Percentiles rank a stretch among this genome's conserved stretches.
These are phyloP conservation scores for Poecilia wingei DNA, from an alignment of 2,797 vertebrate genomes.

Conservation along the genomic window DNA sequence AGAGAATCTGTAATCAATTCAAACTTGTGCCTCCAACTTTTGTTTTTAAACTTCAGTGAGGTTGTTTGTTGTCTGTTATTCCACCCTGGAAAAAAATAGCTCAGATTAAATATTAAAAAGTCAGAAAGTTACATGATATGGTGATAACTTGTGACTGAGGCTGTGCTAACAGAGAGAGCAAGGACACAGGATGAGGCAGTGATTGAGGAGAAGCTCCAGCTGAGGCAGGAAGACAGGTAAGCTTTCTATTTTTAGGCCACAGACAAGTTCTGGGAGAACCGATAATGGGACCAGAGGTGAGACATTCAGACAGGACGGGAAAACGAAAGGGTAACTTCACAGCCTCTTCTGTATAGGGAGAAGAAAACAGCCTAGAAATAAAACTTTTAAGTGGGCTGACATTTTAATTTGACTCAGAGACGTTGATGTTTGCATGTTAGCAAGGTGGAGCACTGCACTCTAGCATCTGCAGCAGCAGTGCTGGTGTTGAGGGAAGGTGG, in stretches of 20 bases:
- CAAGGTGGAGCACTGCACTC: conserved; percentile 56
- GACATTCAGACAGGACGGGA: conserved; percentile 20
- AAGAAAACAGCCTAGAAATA: conserved; percentile 29
- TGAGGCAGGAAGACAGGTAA: conserved; percentile 30
- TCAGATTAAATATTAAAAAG: neutral
- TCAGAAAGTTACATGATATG: neutral
- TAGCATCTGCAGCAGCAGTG: conserved; percentile 61
- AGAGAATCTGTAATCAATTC: neutral
- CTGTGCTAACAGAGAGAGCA: conserved; percentile 23
- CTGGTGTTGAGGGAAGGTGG: conserved; percentile 63
- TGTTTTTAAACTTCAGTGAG: neutral
- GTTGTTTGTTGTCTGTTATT: neutral
- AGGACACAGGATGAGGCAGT: conserved; percentile 15
- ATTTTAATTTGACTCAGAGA: conserved; percentile 40
- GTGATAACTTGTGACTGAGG: neutral
- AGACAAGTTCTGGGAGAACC: conserved; percentile 28
- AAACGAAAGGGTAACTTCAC: conserved; percentile 27
- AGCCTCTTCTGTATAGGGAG: conserved; percentile 6
- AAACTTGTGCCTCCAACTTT: neutral
- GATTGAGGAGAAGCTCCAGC: conserved; percentile 11
- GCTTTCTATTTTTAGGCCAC: conserved; percentile 53
- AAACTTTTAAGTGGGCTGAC: conserved; percentile 13
- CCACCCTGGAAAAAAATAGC: neutral
- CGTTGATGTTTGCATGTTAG: conserved; percentile 37
- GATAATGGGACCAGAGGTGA: conserved; percentile 52